Evolutionary conservation across 2,797 vertebrate species (phyloP), one percentile per base, ranked within the genome.

Genomic region (Sciurus carolinensis): DNA sequence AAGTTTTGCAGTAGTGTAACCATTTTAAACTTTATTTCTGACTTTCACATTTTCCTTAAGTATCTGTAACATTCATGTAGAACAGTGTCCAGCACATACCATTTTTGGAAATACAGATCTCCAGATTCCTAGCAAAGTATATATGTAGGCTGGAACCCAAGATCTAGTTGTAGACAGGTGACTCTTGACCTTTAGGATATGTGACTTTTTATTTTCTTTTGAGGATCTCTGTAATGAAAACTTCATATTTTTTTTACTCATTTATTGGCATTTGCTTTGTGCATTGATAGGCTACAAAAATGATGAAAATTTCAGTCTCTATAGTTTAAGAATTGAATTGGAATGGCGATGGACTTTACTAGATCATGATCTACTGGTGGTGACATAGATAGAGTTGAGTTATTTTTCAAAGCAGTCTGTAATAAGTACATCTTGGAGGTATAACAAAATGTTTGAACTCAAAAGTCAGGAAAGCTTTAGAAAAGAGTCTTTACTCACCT

Each of bases 161-260:
- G 36, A 54, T 90, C 33, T 87, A 36, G 14, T 83, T 57, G 59
- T 30, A 83, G 39, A 17, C 26, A 52, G 18, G 3, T 62, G 52
- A 36, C 71, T 89, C 50, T 91, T 93, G 75, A 69, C 47, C 20
- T 73, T 66, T 64, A 87, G 36, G 66, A 57, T 64, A 62, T 30
- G 11, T 67, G 59, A 2, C 71, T 44, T 86, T 94, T 67, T 81
- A 36, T 90, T 94, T 97, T 93, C 52, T 88, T 67, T 69, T 44
- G 71, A 72, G 76, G 50, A 20, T 54, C 9, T 72, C 69, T 92
- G 67, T 30, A 39, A 50, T 36, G 59, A 52, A 91, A 87, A 62
- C 17, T 42, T 67, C 15, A 9, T 79, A 5, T 72, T 50, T 33
- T 54, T 77, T 91, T 52, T 79, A 62, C 30, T 81, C 12, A 28